These are phyloP conservation scores for Mesoligia furuncula DNA, from an alignment of 2,888 invertebrate species.

Conservation along the genomic window DNA sequence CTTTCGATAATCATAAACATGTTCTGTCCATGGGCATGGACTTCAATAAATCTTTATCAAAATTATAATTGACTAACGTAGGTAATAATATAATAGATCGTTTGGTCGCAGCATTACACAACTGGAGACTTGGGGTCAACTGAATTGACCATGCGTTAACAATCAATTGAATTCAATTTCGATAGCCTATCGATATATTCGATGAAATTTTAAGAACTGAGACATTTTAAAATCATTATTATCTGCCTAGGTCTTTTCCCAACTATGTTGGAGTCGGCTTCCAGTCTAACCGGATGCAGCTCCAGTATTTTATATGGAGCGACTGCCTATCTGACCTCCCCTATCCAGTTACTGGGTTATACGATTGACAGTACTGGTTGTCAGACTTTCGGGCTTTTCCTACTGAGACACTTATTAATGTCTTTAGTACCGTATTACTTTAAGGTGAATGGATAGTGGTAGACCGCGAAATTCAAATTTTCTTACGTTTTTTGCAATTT, in stretches of 20 bases:
- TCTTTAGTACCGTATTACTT: background rate
- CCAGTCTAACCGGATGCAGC: background rate
- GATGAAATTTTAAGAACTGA: background rate
- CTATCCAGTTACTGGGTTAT: background rate
- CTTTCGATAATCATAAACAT: background rate
- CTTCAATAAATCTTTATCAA: slow-evolving; percentile 2
- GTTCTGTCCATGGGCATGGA: slow-evolving; percentile 1
- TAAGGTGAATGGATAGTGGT: too few species aligned
- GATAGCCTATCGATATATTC: background rate
- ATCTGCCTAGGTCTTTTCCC: background rate
- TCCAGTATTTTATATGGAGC: background rate
- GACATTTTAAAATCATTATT: background rate
- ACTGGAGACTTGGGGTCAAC: slow-evolving; percentile 16
- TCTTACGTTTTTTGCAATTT: too few species aligned
- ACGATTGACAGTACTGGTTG: background rate
- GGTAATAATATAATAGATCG: background rate
- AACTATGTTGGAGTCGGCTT: background rate
- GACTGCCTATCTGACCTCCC: background rate
- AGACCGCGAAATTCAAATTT: too few species aligned
- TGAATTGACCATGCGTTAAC: slow-evolving; percentile 22
- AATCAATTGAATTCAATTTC: slow-evolving; percentile 36
- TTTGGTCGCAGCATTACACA: slow-evolving; percentile 1
- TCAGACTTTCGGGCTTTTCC: background rate
- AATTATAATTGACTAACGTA: background rate
- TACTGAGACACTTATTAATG: background rate